Base-by-base conservation (phyloP, 2,888 invertebrate species). In the Spatulosminthurus flaviceps region DNA sequence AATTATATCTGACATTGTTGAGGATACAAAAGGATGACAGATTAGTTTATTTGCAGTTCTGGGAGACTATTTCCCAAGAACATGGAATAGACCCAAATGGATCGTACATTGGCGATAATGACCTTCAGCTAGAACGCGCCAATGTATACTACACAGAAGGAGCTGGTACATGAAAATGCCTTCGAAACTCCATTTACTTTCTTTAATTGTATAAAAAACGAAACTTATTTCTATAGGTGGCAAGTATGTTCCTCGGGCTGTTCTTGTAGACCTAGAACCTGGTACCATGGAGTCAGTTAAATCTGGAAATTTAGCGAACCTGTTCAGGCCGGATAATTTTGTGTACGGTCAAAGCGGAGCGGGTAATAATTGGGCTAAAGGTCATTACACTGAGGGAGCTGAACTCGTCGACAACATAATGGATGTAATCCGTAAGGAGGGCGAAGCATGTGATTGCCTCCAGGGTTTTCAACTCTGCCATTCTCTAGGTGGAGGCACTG, bases 211-310 rank as follows among this genome's bases (percentile, higher is more conserved):
- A n/a, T n/a, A n/a, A n/a, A 41, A 41, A 41, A 41, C 7, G 7
- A 41, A n/a, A 19, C 89, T 78, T 64, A 88, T 89, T 76, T 88
- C 92, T 72, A 92, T 92, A 83, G 92, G 91, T 22, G 92, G 92
- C 61, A 92, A 93, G 87, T 96, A 92, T 88, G 95, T 96, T 7
- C 95, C 95, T 0, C 90, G 96, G 19, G 94, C 95, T 0, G 91
- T 95, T 41, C 90, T 95, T 82, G 93, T 95, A 74, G 96, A 96
- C 88, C 88, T 96, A 87, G 96, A 96, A 88, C 94, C 95, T 0
- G 94, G 95, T 5, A 95, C 95, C 84, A 96, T 95, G 95, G 95
- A 95, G 89, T 92, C 94, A 74, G 95, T 95, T 74, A 91, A 95
- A 83, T 94, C 95, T 81, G 94, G 95, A 73, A 90, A 89, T 77